Conservation (phyloP, 2,797 vertebrate genomes). For the Microhierax caerulescens region DNA sequence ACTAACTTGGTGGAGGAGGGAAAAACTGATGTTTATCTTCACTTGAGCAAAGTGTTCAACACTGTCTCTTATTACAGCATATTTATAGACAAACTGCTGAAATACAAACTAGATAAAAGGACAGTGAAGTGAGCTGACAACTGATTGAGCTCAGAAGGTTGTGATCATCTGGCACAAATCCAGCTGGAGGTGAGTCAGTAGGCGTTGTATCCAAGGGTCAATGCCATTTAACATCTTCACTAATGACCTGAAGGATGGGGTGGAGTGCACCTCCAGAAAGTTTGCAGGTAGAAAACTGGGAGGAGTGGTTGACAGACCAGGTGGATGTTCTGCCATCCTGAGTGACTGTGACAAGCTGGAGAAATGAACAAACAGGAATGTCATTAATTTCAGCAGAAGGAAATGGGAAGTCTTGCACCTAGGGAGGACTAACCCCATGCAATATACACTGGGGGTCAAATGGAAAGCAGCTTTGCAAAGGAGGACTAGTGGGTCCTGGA, state of each 20-base stretch:
- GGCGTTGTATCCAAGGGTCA: neutral
- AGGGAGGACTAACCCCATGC: neutral
- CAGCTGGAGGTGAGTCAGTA: neutral
- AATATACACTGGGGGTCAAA: neutral
- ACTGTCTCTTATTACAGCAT: neutral
- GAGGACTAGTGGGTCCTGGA: neutral
- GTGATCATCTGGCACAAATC: neutral
- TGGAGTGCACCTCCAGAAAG: too few species aligned
- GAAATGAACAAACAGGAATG: neutral
- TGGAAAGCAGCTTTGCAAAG: neutral
- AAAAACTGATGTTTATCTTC: too few species aligned
- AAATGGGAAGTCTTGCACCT: neutral
- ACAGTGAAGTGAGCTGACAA: neutral
- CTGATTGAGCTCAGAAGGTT: neutral
- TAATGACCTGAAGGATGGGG: neutral
- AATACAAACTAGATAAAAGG: neutral
- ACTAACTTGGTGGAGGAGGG: too few species aligned
- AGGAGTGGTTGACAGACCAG: neutral
- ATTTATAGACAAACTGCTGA: neutral
- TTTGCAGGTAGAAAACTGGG: neutral
- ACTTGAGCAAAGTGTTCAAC: neutral
- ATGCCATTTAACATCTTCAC: neutral
- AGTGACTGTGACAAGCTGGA: neutral
- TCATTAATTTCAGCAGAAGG: neutral
- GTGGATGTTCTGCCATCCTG: neutral